These are phyloP conservation scores for Falco rusticolus DNA, from an alignment of 2,797 vertebrate genomes.

Conservation along the genomic window DNA sequence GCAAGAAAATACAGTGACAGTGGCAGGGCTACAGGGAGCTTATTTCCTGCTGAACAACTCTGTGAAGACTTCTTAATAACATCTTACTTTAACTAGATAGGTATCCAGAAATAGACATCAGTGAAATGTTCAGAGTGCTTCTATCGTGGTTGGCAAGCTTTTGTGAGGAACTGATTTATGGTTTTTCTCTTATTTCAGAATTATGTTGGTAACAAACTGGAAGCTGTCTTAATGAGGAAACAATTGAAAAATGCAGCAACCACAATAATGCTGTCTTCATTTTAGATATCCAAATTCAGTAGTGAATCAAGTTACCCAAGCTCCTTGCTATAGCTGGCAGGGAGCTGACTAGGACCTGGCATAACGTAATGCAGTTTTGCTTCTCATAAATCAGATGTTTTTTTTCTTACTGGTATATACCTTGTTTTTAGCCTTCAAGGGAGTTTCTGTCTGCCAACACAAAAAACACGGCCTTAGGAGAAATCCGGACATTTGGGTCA, in stretches of 20 bases:
- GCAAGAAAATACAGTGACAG: neutral
- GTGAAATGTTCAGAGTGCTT: neutral
- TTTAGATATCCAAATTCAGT: neutral
- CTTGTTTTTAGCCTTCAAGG: neutral
- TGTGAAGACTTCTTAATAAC: neutral
- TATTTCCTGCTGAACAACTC: neutral
- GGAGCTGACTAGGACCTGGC: neutral
- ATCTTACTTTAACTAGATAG: neutral
- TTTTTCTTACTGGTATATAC: neutral
- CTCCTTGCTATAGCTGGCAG: neutral
- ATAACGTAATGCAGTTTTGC: neutral
- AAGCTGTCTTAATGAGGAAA: neutral
- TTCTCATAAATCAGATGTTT: neutral
- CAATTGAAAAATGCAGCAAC: neutral
- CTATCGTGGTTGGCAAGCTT: neutral
- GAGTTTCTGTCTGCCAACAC: neutral
- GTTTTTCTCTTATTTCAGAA: conserved; percentile 18
- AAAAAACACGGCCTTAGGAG: neutral
- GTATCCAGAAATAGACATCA: neutral
- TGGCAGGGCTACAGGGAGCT: neutral
- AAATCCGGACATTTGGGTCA: neutral
- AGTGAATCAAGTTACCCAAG: neutral
- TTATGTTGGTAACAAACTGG: neutral
- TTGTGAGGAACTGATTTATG: neutral
- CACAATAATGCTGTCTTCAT: neutral